A percentile compares a stretch with the other conserved stretches of the same genome.
These are phyloP conservation scores for Callopanchax toddi DNA, from an alignment of 2,113 vertebrate species.

Conservation along the genomic window DNA sequence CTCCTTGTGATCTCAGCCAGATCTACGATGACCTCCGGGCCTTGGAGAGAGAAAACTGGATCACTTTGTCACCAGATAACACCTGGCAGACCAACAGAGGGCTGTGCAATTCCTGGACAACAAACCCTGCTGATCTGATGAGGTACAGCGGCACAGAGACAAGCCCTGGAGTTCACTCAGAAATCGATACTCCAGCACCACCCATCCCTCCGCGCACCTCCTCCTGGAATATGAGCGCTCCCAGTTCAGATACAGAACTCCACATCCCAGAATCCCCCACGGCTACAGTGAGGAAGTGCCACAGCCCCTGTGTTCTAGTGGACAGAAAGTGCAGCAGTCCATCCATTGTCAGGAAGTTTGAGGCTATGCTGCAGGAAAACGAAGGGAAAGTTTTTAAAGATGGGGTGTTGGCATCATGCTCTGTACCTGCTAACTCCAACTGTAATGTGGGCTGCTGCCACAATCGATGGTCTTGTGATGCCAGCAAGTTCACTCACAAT, in stretches of 20 bases:
- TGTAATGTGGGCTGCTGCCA: conserved; percentile 81
- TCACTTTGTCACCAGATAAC: conserved; percentile 69
- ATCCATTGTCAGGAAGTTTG: conserved; percentile 76
- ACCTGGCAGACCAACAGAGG: conserved; percentile 38
- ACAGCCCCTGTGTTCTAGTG: conserved; percentile 52
- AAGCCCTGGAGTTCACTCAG: conserved; percentile 44
- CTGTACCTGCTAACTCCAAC: conserved; percentile 66
- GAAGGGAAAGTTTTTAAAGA: conserved; percentile 79
- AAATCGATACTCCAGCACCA: conserved; percentile 78
- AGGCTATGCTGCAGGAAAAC: conserved; percentile 75
- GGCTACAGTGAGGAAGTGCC: conserved; percentile 66
- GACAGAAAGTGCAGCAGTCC: conserved; percentile 73
- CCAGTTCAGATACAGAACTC: conserved; percentile 73
- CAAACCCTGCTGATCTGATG: conserved; percentile 38
- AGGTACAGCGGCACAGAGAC: conserved; percentile 38
- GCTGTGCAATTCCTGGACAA: conserved; percentile 44
- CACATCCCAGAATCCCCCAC: conserved; percentile 70
- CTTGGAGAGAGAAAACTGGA: conserved; percentile 81
- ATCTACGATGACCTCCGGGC: conserved; percentile 75
- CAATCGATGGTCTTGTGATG: conserved; percentile 82
- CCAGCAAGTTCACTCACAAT: conserved; percentile 74
- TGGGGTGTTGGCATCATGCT: conserved; percentile 56
- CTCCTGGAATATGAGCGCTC: conserved; percentile 84
- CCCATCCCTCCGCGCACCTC: conserved; percentile 88
- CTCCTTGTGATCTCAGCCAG: conserved; percentile 61